A percentile compares a stretch with the other conserved stretches of the same genome.
phyloP scores from a whole-genome alignment of 2,797 vertebrate species.

The Emys orbicularis region DNA sequence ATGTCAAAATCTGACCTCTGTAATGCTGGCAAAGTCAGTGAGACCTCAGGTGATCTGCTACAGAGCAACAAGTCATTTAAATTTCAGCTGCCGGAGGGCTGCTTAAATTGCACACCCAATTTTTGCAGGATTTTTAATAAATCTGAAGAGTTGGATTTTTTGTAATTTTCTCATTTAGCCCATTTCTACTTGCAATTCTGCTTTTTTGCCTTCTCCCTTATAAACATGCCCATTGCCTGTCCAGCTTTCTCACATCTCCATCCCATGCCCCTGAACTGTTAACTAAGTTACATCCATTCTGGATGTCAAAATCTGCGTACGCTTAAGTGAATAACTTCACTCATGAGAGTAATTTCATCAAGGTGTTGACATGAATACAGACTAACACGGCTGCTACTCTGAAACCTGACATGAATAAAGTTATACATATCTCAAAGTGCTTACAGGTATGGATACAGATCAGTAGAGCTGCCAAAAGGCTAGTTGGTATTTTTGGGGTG shows the following conservation, averaged over 20 bases:
- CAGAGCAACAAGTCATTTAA: background rate
- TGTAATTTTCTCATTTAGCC: background rate
- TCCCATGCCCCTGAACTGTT: background rate
- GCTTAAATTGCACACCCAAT: background rate
- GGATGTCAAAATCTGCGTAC: background rate
- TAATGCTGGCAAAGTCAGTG: slow-evolving; percentile 23
- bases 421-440: background rate
- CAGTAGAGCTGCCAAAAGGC: background rate
- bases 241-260: background rate
- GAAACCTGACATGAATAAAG: background rate
- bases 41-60: background rate
- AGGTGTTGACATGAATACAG: no score
- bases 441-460: background rate
- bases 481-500: background rate
- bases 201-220: background rate
- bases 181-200: background rate
- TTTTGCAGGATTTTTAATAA: background rate
- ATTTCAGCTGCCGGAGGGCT: background rate
- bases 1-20: slow-evolving; percentile 48
- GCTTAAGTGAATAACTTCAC: background rate
- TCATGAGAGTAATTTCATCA: background rate
- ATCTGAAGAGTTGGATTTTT: background rate
- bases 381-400: no score
- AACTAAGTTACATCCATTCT: background rate
- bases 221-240: background rate